These are phyloP conservation scores for Ailurus styani DNA, from an alignment of 2,113 vertebrate genomes.

Conservation along the genomic window DNA sequence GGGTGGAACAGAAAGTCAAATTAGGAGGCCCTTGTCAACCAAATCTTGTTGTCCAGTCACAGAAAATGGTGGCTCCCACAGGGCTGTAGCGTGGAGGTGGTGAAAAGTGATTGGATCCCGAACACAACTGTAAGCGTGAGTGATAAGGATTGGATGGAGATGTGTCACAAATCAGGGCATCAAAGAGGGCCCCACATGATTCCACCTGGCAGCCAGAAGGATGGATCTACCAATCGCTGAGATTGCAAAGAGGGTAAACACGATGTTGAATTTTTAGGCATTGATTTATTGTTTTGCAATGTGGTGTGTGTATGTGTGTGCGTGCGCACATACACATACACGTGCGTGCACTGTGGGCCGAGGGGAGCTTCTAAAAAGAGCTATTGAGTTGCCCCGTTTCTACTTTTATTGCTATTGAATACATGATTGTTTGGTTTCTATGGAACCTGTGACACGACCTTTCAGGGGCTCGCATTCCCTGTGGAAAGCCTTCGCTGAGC, in stretches of 20 bases:
- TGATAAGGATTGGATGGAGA: neutral
- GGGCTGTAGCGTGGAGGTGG: neutral
- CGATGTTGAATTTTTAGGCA: neutral
- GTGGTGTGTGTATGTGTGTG: neutral
- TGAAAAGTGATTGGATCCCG: neutral
- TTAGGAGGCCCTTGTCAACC: neutral
- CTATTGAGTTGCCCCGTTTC: no score
- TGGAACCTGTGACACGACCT: neutral
- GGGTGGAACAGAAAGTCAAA: neutral
- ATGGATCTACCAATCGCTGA: neutral
- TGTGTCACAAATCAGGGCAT: neutral
- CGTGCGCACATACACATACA: rapidly evolving
- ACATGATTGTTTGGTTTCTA: neutral
- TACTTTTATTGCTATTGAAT: neutral
- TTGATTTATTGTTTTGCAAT: neutral
- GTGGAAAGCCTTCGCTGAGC: neutral
- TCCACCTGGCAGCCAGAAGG: neutral
- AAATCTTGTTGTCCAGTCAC: neutral
- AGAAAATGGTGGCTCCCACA: neutral
- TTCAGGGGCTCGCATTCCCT: neutral
- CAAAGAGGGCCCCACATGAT: neutral
- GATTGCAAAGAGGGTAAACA: neutral
- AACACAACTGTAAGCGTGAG: neutral
- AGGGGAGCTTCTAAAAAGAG: neutral
- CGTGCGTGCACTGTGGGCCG: no score